These are phyloP conservation scores for Sylvicola cinctus DNA, from an alignment of 2,888 invertebrate genomes.

Conservation along the genomic window DNA sequence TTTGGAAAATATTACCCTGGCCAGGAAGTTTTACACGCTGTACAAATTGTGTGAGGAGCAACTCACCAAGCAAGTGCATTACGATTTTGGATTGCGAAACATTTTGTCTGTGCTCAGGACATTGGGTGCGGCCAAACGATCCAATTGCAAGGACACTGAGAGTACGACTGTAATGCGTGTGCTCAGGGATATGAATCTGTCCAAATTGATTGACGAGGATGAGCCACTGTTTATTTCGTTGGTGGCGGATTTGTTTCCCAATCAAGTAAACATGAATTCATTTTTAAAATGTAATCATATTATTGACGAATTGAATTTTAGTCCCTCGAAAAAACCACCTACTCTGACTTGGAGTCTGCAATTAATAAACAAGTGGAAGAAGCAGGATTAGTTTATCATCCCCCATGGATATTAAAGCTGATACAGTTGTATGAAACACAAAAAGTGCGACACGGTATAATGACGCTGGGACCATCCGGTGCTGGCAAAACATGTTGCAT, in stretches of 20 bases:
- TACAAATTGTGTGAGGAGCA: conserved; percentile 96
- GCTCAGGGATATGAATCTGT: conserved; percentile 92
- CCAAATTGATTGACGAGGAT: conserved; percentile 91
- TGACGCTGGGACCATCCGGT: conserved; percentile 88
- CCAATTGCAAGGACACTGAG: conserved; percentile 81
- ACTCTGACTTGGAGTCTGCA: conserved; percentile 73
- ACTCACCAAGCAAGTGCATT: conserved; percentile 92
- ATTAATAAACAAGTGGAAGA: conserved; percentile 66
- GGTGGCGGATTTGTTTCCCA: conserved; percentile 89
- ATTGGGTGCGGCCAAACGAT: conserved; percentile 77
- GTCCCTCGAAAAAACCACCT: conserved; percentile 74
- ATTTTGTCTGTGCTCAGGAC: conserved; percentile 86
- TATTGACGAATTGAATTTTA: conserved; percentile 6
- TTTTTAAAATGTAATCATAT: not conserved
- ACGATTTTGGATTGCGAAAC: conserved; percentile 90
- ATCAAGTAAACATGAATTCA: conserved; percentile 36
- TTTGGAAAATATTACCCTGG: conserved; percentile 82
- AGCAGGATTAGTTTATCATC: conserved; percentile 67
- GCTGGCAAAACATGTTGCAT: conserved; percentile 91
- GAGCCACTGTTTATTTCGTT: conserved; percentile 93
- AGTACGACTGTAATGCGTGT: conserved; percentile 94
- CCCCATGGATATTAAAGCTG: conserved; percentile 87
- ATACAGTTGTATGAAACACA: conserved; percentile 94
- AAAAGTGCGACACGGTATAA: conserved; percentile 84
- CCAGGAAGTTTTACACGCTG: conserved; percentile 87